Evolutionary conservation across 2,113 vertebrate genomes (phyloP).

Genomic region (Microtus richardsoni): DNA sequence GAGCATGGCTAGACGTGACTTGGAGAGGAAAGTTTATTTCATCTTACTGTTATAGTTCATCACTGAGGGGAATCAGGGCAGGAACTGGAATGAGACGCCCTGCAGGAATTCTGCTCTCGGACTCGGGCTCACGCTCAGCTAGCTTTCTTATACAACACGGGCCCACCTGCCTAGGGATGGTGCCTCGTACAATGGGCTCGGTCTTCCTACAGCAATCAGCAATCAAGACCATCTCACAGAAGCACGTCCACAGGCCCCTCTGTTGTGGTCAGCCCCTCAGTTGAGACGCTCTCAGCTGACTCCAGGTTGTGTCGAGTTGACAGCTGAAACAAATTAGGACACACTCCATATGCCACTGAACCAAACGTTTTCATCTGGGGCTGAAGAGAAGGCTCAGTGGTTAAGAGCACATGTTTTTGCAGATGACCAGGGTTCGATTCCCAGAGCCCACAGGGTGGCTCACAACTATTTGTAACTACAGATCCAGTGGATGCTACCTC

Average conservation of each 20-base stretch:
- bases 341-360: fast-evolving
- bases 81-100: neutral
- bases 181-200: neutral
- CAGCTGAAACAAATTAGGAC: neutral
- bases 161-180: neutral
- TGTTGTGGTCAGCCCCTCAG: neutral
- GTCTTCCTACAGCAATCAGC: neutral
- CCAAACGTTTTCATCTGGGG: neutral
- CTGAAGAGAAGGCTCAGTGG: neutral
- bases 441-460: neutral
- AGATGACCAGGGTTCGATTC: neutral
- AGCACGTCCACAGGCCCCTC: neutral
- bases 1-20: too few species aligned
- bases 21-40: neutral
- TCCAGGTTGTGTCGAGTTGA: neutral
- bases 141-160: neutral
- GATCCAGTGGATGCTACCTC: neutral
- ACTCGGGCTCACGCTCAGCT: neutral
- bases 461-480: neutral
- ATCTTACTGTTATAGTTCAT: neutral
- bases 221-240: neutral
- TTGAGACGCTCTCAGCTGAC: neutral
- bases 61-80: neutral
- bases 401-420: neutral
- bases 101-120: neutral